Percentiles rank a stretch among this genome's conserved stretches.
Evolutionary conservation across 1,140 invertebrate genomes (phyloP).

Genomic region (Meteorus sp.): DNA sequence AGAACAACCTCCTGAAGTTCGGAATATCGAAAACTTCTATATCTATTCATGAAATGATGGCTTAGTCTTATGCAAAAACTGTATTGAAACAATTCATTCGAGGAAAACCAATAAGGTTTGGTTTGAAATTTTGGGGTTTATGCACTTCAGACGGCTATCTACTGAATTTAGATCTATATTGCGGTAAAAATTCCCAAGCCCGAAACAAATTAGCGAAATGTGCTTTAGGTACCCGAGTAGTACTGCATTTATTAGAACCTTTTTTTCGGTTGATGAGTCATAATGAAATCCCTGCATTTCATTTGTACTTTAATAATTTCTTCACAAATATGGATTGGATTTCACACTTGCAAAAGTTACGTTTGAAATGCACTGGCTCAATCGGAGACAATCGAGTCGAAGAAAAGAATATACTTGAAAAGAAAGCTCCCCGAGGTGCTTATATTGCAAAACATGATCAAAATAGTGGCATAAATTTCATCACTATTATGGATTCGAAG

Average conservation of each 20-base stretch:
- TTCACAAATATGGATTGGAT: slow-evolving; percentile 25
- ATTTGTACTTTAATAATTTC: slow-evolving; percentile 26
- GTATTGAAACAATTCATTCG: slow-evolving; percentile 41
- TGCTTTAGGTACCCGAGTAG: slow-evolving; percentile 22
- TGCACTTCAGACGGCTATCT: slow-evolving; percentile 41
- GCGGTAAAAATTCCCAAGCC: slow-evolving; percentile 35
- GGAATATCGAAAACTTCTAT: slow-evolving; percentile 35
- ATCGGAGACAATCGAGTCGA: slow-evolving; percentile 25
- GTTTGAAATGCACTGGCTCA: slow-evolving; percentile 22
- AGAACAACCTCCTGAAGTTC: slow-evolving; percentile 32
- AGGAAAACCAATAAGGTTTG: slow-evolving; percentile 44
- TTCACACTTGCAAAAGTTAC: slow-evolving; percentile 18
- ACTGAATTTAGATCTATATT: slow-evolving; percentile 44
- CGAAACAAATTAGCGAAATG: slow-evolving; percentile 21
- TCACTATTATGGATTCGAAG: slow-evolving; percentile 16
- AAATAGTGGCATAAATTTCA: slow-evolving; percentile 18
- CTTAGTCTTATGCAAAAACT: slow-evolving; percentile 45
- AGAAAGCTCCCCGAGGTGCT: slow-evolving; percentile 14
- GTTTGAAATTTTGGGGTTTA: slow-evolving; percentile 46
- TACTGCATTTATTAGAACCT: slow-evolving; percentile 22
- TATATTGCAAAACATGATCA: slow-evolving; percentile 20
- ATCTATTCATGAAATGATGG: slow-evolving; percentile 46
- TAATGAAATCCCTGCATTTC: slow-evolving; percentile 14
- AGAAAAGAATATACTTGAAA: slow-evolving; percentile 20
- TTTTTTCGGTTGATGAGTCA: slow-evolving; percentile 19